These are phyloP conservation scores for Myotis vivesi DNA, from an alignment of 2,797 vertebrate species.

Conservation along the genomic window DNA sequence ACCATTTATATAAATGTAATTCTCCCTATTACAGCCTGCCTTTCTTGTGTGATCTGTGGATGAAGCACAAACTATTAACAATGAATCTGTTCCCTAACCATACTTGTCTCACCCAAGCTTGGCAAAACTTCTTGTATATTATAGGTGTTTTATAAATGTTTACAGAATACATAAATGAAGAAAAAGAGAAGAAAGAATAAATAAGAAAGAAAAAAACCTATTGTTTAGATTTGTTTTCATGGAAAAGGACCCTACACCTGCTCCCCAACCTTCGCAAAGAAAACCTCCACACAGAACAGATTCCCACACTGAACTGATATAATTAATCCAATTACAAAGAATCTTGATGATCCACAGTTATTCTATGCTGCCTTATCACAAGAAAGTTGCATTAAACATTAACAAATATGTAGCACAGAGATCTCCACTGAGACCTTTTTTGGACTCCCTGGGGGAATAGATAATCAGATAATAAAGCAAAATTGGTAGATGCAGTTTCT, in stretches of 20 bases:
- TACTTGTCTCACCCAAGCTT: background rate
- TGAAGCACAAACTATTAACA: slow-evolving; percentile 15
- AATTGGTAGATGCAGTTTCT: background rate
- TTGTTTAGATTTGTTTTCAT: background rate
- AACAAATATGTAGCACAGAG: background rate
- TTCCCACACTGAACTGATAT: background rate
- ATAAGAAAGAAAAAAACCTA: background rate
- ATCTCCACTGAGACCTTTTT: background rate
- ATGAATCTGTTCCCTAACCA: background rate
- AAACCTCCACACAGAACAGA: background rate
- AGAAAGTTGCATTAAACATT: slow-evolving; percentile 23
- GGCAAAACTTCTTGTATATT: background rate
- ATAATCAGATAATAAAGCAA: slow-evolving; percentile 33
- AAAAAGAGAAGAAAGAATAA: background rate
- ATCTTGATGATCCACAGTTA: background rate
- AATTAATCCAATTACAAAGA: slow-evolving; percentile 1
- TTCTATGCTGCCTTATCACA: background rate
- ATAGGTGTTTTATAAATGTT: slow-evolving; percentile 1
- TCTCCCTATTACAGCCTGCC: background rate
- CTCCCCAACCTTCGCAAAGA: background rate
- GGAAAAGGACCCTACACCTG: background rate
- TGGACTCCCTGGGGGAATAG: background rate
- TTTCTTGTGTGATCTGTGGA: background rate
- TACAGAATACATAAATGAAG: background rate
- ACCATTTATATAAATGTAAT: background rate